Evolutionary conservation across 2,797 vertebrate genomes (phyloP).

Genomic region (Monodelphis domestica): DNA sequence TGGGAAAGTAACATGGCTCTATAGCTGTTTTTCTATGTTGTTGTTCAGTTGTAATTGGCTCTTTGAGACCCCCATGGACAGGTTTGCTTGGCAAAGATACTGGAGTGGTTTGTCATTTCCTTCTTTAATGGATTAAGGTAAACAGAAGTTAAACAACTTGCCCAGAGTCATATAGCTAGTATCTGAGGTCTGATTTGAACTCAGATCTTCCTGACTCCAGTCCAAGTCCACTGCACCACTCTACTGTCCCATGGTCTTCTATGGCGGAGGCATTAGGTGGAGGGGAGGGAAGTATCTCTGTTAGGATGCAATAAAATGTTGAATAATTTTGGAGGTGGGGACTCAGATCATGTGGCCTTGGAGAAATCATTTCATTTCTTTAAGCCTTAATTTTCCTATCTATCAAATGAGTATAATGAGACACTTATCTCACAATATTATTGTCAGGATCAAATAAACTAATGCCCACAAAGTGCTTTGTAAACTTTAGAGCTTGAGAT

Average conservation of each 20-base stretch:
- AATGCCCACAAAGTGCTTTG: background rate
- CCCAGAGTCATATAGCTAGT: background rate
- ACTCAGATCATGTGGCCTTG: background rate
- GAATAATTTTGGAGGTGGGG: background rate
- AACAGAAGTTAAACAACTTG: background rate
- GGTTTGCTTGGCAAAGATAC: background rate
- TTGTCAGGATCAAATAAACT: background rate
- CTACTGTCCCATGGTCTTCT: background rate
- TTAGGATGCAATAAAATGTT: background rate
- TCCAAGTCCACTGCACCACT: background rate
- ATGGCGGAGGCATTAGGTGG: background rate
- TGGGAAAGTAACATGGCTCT: background rate
- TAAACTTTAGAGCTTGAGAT: background rate
- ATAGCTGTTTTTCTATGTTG: background rate
- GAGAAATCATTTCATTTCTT: background rate
- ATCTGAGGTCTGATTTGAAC: background rate
- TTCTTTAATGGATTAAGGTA: background rate
- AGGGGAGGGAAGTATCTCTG: background rate
- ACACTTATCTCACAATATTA: background rate
- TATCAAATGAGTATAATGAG: background rate
- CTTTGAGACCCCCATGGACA: background rate
- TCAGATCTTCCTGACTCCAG: background rate
- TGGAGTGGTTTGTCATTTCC: background rate
- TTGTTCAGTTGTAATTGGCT: background rate
- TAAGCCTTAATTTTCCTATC: background rate